Evolutionary conservation across 2,797 vertebrate genomes (phyloP).

Genomic region (Anomalospiza imberbis): DNA sequence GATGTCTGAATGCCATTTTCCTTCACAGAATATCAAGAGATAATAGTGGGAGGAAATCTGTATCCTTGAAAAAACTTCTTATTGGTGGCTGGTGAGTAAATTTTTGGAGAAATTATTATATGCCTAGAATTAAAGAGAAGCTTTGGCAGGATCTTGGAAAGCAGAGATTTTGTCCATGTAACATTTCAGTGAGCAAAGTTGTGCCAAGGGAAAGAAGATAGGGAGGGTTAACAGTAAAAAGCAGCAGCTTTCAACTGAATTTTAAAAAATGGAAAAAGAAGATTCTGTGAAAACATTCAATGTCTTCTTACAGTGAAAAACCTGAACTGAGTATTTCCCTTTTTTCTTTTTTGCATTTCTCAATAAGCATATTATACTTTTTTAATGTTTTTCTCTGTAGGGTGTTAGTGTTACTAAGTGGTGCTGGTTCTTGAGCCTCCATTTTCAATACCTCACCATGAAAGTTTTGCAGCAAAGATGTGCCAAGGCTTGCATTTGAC

Average conservation of each 20-base stretch:
- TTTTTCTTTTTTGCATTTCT: neutral
- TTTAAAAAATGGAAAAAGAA: neutral
- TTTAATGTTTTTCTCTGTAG: neutral
- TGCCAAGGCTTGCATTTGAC: slow-evolving; percentile 22
- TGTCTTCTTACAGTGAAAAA: neutral
- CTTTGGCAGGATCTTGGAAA: neutral
- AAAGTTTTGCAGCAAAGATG: neutral
- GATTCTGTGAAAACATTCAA: neutral
- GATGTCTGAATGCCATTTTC: neutral
- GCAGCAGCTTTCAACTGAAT: neutral
- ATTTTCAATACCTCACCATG: neutral
- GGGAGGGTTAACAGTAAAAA: neutral
- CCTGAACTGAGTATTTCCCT: neutral
- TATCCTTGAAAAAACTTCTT: neutral
- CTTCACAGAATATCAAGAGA: neutral
- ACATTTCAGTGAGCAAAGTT: neutral
- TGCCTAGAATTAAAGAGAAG: neutral
- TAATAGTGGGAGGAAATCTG: neutral
- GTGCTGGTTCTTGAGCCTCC: neutral
- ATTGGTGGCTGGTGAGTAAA: neutral
- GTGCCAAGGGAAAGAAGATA: neutral
- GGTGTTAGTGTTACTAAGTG: neutral
- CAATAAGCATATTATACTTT: neutral
- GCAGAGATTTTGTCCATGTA: neutral
- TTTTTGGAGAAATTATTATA: neutral